Evolutionary conservation across 2,797 vertebrate genomes (phyloP), one percentile per base, ranked within the genome.

Genomic region (Ptychadena robeensis): DNA sequence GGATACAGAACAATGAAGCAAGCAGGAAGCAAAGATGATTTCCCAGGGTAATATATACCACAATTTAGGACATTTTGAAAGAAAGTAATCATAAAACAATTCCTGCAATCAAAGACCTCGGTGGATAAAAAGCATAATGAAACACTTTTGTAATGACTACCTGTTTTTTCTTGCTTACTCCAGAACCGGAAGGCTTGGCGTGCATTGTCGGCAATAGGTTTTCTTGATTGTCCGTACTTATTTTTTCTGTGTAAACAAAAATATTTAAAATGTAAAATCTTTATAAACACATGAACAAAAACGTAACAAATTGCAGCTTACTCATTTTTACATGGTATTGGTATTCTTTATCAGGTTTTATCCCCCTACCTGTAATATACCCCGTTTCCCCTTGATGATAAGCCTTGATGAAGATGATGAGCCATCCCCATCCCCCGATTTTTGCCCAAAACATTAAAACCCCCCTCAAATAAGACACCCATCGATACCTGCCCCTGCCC

Each of bases 151-250:
- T 5, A 40, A 48, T 25, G 4, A 22, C 6, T 53, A 83, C 82
- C 82, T 83, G 68, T 79, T 27, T 79, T 73, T 44, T 83, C 59
- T 67, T 83, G 3, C 5, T 30, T 53, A 18, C 18, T 27, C 44
- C 31, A 66, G 67, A 67, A 38, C 18, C 31, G 1, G 27, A 31
- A 31, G 81, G 30, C n/a, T 14, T 38, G 27, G 30, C 57, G 6
- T n/a, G 38, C 5, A 11, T 69, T n/a, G 5, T n/a, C 11, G 31
- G 31, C 63, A 30, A 40, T 27, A 27, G 1, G 44, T 64, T 44
- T 35, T 80, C 31, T 40, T 70, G 25, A 30, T 57, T 65, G 25
- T 70, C 57, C 25, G 6, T 9, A 18, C 25, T 48, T 30, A 1
- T n/a, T 0, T 63, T 80, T 61, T n/a, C 77, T 73, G 35, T 28